phyloP scores from a whole-genome alignment of 2,113 vertebrate genomes.

The Beaufortia kweichowensis region DNA sequence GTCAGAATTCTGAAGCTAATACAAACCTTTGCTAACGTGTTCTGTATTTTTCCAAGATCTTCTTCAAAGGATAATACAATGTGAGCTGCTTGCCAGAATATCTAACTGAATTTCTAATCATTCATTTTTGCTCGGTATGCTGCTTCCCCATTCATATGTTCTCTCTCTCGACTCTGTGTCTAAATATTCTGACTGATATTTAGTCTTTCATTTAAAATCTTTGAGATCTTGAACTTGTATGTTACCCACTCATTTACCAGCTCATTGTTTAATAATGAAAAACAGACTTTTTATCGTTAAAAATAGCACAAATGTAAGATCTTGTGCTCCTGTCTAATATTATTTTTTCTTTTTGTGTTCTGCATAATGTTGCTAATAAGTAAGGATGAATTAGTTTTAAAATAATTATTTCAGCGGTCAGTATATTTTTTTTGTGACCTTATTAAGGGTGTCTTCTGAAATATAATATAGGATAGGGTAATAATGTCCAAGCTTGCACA shows the following conservation, averaged over 20 bases:
- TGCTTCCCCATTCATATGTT: not conserved
- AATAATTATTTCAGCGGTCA: no score
- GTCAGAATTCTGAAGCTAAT: slow-evolving; percentile 59
- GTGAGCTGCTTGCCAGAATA: slow-evolving; percentile 36
- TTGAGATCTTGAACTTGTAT: not conserved
- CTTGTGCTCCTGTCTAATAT: no score
- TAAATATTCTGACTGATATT: not conserved
- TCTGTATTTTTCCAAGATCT: slow-evolving; percentile 15
- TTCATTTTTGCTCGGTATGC: slow-evolving; percentile 41
- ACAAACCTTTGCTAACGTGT: slow-evolving; percentile 51
- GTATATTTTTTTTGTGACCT: no score
- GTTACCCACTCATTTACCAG: not conserved
- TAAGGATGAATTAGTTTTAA: no score
- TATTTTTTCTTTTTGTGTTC: no score
- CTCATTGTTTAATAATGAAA: slow-evolving; percentile 4
- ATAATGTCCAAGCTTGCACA: no score
- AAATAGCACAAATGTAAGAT: no score
- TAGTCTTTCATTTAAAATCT: not conserved
- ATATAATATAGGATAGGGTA: no score
- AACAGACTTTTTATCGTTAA: not conserved
- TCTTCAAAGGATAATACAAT: no score
- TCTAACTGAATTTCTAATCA: slow-evolving; percentile 59
- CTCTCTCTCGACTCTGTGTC: not conserved
- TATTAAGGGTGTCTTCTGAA: no score
- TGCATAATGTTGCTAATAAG: no score